Evolutionary conservation across 1,140 invertebrate species (phyloP), one percentile per base, ranked within the genome.

Genomic region (Rhopalosiphum padi): DNA sequence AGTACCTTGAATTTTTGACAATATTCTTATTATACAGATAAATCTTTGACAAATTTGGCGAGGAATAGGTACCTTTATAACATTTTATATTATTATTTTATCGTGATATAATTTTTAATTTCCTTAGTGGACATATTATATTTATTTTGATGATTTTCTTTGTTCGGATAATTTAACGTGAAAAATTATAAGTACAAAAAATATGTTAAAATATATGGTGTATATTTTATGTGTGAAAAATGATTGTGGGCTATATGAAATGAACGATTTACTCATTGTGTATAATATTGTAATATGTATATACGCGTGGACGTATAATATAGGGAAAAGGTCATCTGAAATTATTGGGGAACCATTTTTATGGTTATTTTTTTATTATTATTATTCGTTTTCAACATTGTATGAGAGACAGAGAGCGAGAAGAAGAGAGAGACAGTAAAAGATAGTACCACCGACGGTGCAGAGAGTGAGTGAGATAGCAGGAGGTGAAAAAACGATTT

Each of bases 401-500:
- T 77, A 18, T 25, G 30, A n/a, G 30, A n/a, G 15, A 0, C 30
- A 21, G 5, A 21, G 11, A n/a, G 11, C 0, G 30, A 15, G 60
- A n/a, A 15, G 0, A 15, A 68, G 60, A 60, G 55, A 30, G 55
- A 30, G 22, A 55, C 22, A 23, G 22, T 23, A 7, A 60, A 60
- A 60, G 7, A 30, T 30, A 30, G 6, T 7, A 30, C 11, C 0
- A 41, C 41, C 3, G 48, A 11, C 1, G 30, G 15, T 18, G 60
- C 60, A 77, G 60, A 77, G 60, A 77, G 60, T 18, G 60, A 77
- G 60, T 77, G 85, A 46, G 41, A 87, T 30, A 15, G 9, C 25
- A 30, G 46, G n/a, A 51, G 48, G 60, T 77, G 48, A 51, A 88
- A 88, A 88, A 51, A 51, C 86, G 86, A 88, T 88, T 88, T 88